Conservation (phyloP, 2,113 vertebrate genomes). For the Caranx ignobilis region DNA sequence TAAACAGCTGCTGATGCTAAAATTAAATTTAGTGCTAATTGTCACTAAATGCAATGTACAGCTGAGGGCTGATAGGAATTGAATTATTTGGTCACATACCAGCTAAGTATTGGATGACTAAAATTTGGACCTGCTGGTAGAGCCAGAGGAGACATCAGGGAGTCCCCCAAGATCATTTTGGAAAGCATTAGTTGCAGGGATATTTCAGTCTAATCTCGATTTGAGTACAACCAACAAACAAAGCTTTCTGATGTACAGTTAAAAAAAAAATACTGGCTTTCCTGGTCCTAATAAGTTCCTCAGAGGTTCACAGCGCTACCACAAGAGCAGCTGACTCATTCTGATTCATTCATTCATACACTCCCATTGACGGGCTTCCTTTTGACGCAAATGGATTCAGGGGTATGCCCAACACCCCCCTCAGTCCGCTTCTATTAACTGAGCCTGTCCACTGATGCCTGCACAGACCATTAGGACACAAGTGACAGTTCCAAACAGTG, state of each 20-base stretch:
- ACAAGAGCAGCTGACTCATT: conserved; percentile 57
- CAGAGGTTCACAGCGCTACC: background rate
- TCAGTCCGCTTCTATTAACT: conserved; percentile 74
- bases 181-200: too few species aligned
- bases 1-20: too few species aligned
- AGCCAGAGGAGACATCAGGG: too few species aligned
- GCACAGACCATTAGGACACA: conserved; percentile 72
- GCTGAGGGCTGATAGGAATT: background rate
- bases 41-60: background rate
- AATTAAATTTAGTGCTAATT: background rate
- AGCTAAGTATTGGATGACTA: too few species aligned
- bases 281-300: background rate
- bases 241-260: too few species aligned
- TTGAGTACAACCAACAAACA: too few species aligned
- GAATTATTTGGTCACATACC: background rate
- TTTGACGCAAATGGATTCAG: conserved; percentile 76
- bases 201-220: too few species aligned
- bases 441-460: conserved; percentile 64
- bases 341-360: conserved; percentile 60
- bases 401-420: conserved; percentile 55
- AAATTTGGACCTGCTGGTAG: too few species aligned
- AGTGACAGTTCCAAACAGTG: conserved; percentile 80
- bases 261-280: too few species aligned
- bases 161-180: too few species aligned
- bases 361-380: conserved; percentile 67